Evolutionary conservation across 2,888 invertebrate genomes (phyloP), one percentile per base, ranked within the genome.

Genomic region (Strigamia crassipes): DNA sequence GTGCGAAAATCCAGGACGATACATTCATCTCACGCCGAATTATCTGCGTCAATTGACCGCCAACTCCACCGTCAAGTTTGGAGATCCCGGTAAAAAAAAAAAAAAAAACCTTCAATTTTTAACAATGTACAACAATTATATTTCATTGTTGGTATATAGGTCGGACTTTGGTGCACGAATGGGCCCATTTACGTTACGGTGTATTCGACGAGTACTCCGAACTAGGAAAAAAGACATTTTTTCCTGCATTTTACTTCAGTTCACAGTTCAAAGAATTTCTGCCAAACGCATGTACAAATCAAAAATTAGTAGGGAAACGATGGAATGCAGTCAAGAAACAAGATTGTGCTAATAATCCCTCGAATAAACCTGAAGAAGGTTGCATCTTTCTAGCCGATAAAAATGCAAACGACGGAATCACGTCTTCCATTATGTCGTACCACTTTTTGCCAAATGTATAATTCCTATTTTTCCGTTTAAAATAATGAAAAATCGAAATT

Each of bases 1-100:
- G 10, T 92, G 92, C 84, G 91, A 91, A 4, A 88, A 89, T 84
- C 86, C 86, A 8, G 92, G 92, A 0, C 90, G 91, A 85, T 91
- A 91, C 86, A 90, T 92, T 78, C 91, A 90, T 85, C 84, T 91
- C 27, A 86, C 86, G 8, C 84, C 85, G 13, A 83, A 84, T 23
- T 86, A 85, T 77, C 84, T 88, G 31, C 82, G 83, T 31, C 78
- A 27, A 13, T 82, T 83, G 27, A 82, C 41, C 23, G 81, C 5
- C 84, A 86, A 85, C 1, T 86, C 85, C 81, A 86, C 85, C 82
- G 83, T 86, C 2, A 66, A 61, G 10, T 61, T 61, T 51, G 86
- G 86, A 85, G 86, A 86, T 23, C 80, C 80, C 15, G 80, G 80
- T 51, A 61, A 12, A 61, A 51, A 27, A 21, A 4, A 27, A 6